Conservation (phyloP, 2,888 invertebrate species). For the Leptinotarsa haldemani region DNA sequence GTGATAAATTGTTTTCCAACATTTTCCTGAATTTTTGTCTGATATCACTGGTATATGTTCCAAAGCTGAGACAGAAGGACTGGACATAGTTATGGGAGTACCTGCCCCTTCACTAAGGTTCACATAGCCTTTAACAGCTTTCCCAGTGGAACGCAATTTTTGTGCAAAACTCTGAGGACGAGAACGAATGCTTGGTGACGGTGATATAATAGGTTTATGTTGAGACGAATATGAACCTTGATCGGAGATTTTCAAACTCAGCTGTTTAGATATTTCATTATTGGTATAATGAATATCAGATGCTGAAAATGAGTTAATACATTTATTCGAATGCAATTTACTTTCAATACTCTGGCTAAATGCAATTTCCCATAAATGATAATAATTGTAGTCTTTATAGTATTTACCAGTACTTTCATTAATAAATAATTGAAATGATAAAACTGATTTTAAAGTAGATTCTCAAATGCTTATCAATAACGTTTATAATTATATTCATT, state of each 20-base stretch:
- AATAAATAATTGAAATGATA: no score
- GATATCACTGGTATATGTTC: constrained; percentile 68
- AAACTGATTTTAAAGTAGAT: no score
- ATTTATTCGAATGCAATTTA: neutral
- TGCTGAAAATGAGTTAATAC: constrained; percentile 60
- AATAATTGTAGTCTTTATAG: no score
- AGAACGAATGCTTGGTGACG: constrained; percentile 70
- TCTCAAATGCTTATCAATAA: no score
- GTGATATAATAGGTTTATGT: constrained; percentile 66
- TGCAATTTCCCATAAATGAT: no score
- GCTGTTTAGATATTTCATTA: constrained; percentile 67
- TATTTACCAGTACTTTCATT: no score
- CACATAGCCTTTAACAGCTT: constrained; percentile 86
- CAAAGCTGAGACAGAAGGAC: constrained; percentile 71
- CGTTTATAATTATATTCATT: no score
- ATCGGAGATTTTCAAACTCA: constrained; percentile 63
- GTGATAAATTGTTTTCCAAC: constrained; percentile 95
- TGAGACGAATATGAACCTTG: constrained; percentile 61
- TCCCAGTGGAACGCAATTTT: constrained; percentile 85
- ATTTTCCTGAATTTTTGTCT: constrained; percentile 72
- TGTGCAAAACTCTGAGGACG: constrained; percentile 91
- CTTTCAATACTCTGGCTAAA: no score
- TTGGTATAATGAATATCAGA: constrained; percentile 75
- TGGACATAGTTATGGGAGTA: constrained; percentile 76
- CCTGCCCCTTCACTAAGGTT: constrained; percentile 82